A percentile compares a stretch with the other conserved stretches of the same genome.
These are phyloP conservation scores for Leuciscus idus DNA, from an alignment of 2,113 vertebrate species.

Conservation along the genomic window DNA sequence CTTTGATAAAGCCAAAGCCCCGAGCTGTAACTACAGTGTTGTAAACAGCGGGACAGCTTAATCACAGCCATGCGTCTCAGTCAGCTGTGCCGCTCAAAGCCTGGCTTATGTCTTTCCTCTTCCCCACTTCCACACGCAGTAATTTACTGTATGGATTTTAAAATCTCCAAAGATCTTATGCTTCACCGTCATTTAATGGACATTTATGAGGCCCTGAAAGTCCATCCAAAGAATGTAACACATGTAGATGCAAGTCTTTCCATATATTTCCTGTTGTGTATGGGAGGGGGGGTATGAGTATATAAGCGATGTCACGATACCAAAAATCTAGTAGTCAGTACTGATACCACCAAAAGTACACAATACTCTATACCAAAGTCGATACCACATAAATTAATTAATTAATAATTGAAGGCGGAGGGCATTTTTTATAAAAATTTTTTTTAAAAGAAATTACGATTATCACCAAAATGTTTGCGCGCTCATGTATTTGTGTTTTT, in stretches of 20 bases:
- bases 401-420: too few relatives aligned
- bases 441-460: too few relatives aligned
- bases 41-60: slow-evolving; percentile 40
- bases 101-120: slow-evolving; percentile 37
- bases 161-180: slow-evolving; percentile 24
- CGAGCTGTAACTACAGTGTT: slow-evolving; percentile 41
- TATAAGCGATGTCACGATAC: too few relatives aligned
- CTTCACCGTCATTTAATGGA: slow-evolving; percentile 5
- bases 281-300: neutral
- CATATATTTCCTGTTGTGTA: neutral
- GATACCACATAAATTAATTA: too few relatives aligned
- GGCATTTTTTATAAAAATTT: too few relatives aligned
- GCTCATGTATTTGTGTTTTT: too few relatives aligned
- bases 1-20: slow-evolving; percentile 43
- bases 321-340: too few relatives aligned
- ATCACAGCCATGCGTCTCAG: slow-evolving; percentile 43
- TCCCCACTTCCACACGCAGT: slow-evolving; percentile 9
- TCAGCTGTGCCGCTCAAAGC: slow-evolving; percentile 34
- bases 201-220: slow-evolving; percentile 13
- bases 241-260: neutral
- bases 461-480: too few relatives aligned
- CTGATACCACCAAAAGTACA: too few relatives aligned
- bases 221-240: neutral
- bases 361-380: too few relatives aligned
- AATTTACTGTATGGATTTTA: slow-evolving; percentile 30